These are phyloP conservation scores for Percopsis omiscomaycus DNA, from an alignment of 2,797 vertebrate species.

Conservation along the genomic window DNA sequence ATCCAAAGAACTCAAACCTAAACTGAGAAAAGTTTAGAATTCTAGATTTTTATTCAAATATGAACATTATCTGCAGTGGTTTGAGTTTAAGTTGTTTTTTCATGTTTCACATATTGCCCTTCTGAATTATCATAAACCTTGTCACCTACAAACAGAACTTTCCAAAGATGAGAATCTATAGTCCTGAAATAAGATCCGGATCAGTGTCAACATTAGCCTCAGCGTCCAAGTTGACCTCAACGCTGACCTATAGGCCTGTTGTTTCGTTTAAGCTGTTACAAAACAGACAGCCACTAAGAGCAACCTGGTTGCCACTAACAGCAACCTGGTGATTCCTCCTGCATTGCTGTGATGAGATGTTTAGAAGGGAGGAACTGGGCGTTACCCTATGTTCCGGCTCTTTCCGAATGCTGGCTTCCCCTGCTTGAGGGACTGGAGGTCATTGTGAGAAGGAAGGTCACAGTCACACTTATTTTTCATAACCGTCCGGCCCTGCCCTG, in stretches of 20 bases:
- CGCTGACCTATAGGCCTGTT: slow-evolving; percentile 21
- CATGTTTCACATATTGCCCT: neutral
- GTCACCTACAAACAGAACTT: slow-evolving; percentile 18
- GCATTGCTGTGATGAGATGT: too few relatives aligned
- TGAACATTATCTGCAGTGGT: slow-evolving; percentile 1
- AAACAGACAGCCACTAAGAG: slow-evolving; percentile 18
- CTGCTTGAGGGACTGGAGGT: slow-evolving; percentile 35
- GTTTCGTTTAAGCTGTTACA: slow-evolving; percentile 43
- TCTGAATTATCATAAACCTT: slow-evolving; percentile 2
- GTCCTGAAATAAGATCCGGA: slow-evolving; percentile 15
- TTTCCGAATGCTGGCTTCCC: slow-evolving; percentile 5
- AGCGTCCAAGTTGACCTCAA: slow-evolving; percentile 18
- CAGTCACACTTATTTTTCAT: slow-evolving; percentile 33
- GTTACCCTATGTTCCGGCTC: neutral
- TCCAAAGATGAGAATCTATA: slow-evolving; percentile 15
- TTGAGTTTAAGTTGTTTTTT: neutral
- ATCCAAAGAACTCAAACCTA: too few relatives aligned
- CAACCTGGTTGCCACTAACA: too few relatives aligned
- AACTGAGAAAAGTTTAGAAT: neutral
- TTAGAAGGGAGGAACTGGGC: too few relatives aligned
- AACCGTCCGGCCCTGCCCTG: slow-evolving; percentile 7
- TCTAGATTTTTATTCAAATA: neutral
- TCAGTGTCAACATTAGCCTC: neutral
- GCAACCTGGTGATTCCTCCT: slow-evolving; percentile 21
- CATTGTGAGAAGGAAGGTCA: slow-evolving; percentile 38